Evolutionary conservation across 2,113 vertebrate genomes (phyloP), one percentile per base, ranked within the genome.

Genomic region (Lycocorax pyrrhopterus): DNA sequence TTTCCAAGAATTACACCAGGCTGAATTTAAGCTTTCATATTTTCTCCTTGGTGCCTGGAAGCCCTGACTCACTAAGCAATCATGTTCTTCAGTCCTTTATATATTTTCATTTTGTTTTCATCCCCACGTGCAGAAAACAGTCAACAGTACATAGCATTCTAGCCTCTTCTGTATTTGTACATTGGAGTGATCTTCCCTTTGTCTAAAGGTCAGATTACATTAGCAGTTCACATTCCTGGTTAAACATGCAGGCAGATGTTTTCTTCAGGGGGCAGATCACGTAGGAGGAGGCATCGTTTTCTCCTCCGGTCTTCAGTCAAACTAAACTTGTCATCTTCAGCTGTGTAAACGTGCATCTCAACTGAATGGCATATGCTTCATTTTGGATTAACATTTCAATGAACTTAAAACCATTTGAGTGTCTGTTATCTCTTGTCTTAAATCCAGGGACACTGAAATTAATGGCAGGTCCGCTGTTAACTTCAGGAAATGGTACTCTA

Each of bases 171-270:
- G 43, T 91, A 9, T 73, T 94, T 93, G 51, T 85, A 63, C 73
- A 64, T 84, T 76, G 79, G 55, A 83, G 67, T 62, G 23, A 39
- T 85, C 43, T 44, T 82, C 37, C 95, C 73, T 96, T 93, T 93
- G 80, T 84, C 64, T 91, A 66, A 89, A 96, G 53, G 96, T 96
- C 96, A 93, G 84, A 91, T 96, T 93, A 64, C 75, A 92, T 95
- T 96, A 97, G 93, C 77, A 95, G 96, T 90, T 97, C 94, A 96
- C 86, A 77, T 96, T 97, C 89, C 89, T 83, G 87, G 93, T 95
- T 86, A 93, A 97, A 92, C 53, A 93, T 92, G 85, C 87, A 95
- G 93, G 89, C 97, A 98, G 97, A 97, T 98, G 96, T 98, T 98
- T 97, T 97, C 97, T 97, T 97, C 95, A 97, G 96, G 94, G 96